Evolutionary conservation across 1,140 invertebrate species (phyloP).

Genomic region (Brachionus rubens): DNA sequence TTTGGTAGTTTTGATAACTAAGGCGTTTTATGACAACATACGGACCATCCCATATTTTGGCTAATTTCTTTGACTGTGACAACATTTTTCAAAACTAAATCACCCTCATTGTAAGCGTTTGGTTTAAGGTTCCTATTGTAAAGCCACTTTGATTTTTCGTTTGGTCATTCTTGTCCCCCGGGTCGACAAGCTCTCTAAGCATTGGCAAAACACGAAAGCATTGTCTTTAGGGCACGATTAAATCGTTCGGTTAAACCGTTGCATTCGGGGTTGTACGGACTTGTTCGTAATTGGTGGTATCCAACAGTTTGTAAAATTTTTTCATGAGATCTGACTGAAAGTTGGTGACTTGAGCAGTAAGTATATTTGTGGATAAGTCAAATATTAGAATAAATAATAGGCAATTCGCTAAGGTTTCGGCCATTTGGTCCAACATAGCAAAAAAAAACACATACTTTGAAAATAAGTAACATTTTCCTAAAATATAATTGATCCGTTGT

Average conservation of each 20-base stretch:
- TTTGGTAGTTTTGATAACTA: neutral
- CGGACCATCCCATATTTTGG: neutral
- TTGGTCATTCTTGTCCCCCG: neutral
- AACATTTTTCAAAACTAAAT: neutral
- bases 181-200: neutral
- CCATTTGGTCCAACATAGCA: constrained; percentile 56
- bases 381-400: constrained; percentile 53
- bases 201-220: neutral
- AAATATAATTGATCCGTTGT: constrained; percentile 52
- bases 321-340: constrained; percentile 48
- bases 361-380: constrained; percentile 54
- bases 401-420: constrained; percentile 53
- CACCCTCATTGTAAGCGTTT: neutral
- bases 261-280: constrained; percentile 49
- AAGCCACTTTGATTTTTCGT: neutral
- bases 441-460: constrained; percentile 58
- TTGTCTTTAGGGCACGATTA: neutral
- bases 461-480: constrained; percentile 56
- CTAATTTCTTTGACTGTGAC: neutral
- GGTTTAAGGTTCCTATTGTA: constrained; percentile 1
- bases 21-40: neutral
- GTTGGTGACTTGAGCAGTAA: constrained; percentile 54
- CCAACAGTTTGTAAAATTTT: constrained; percentile 47
- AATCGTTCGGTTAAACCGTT: constrained; percentile 48
- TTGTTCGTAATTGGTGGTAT: constrained; percentile 48